Evolutionary conservation across 2,113 vertebrate genomes (phyloP).

Genomic region (Rousettus leschenaultii): DNA sequence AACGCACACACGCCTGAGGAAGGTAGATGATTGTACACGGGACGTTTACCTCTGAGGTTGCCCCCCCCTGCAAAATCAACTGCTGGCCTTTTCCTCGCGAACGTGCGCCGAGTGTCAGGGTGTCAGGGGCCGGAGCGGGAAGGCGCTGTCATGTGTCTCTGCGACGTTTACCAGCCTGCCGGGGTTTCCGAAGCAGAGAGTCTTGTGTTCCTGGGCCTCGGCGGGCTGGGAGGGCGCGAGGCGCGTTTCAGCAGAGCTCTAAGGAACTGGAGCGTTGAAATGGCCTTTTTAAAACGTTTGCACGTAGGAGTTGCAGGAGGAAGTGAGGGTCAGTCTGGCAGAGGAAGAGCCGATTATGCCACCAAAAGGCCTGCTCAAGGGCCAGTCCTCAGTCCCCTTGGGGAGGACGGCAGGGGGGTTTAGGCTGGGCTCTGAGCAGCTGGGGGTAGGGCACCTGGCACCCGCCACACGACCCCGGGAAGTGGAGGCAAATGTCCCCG

Average conservation of each 20-base stretch:
- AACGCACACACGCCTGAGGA: constrained; percentile 16
- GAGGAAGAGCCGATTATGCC: not conserved
- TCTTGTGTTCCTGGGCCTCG: constrained; percentile 1
- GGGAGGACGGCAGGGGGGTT: not conserved
- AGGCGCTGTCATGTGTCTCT: constrained; percentile 33
- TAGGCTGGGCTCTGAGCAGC: not conserved
- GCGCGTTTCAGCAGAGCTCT: not conserved
- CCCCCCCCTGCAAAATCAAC: constrained; percentile 71
- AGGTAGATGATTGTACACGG: constrained; percentile 58
- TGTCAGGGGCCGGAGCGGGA: not conserved
- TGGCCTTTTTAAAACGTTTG: not conserved
- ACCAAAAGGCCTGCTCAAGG: not conserved
- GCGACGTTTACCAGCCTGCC: constrained; percentile 56
- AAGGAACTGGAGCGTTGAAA: not conserved
- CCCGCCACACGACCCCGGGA: not conserved
- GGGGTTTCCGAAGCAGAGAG: not conserved
- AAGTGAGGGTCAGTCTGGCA: not conserved
- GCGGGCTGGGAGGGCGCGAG: not conserved
- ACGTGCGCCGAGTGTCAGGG: constrained; percentile 33
- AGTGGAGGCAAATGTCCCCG: not conserved
- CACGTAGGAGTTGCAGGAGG: not conserved
- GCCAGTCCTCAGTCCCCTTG: not conserved
- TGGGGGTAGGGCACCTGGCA: not conserved
- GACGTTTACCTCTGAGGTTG: constrained; percentile 71
- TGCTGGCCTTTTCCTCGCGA: constrained; percentile 57